These are phyloP conservation scores for Eubucco bourcierii DNA, from an alignment of 2,113 vertebrate species.

Conservation along the genomic window DNA sequence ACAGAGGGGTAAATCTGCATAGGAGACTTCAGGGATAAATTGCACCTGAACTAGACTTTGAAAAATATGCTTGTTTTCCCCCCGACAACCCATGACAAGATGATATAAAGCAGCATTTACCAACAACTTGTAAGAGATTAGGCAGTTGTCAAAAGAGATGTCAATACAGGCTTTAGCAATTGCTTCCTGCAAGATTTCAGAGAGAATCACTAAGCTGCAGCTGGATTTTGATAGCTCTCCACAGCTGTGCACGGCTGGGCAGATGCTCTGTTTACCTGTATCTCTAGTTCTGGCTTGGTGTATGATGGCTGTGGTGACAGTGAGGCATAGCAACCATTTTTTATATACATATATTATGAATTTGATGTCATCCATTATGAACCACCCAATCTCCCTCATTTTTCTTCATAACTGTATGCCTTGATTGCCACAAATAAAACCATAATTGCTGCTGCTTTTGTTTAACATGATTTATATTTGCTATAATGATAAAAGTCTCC, in stretches of 20 bases:
- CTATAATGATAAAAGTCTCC: background rate
- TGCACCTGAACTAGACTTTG: background rate
- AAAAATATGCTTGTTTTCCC: background rate
- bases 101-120: constrained; percentile 33
- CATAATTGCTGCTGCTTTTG: constrained; percentile 17
- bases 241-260: background rate
- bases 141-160: constrained; percentile 24
- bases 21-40: background rate
- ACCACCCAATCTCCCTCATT: background rate
- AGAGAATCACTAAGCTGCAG: background rate
- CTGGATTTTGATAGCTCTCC: background rate
- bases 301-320: background rate
- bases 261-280: background rate
- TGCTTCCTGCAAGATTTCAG: background rate
- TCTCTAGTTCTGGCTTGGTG: background rate
- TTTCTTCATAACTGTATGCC: background rate
- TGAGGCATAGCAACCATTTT: background rate
- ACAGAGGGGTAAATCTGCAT: background rate
- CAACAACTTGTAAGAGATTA: constrained; percentile 18
- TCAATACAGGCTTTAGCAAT: background rate
- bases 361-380: background rate
- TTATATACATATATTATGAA: background rate
- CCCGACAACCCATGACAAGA: background rate
- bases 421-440: constrained; percentile 30
- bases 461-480: constrained; percentile 30